Percentiles rank a stretch among this genome's conserved stretches.
Conservation (phyloP, 2,797 vertebrate genomes). For the Lacerta viridis region DNA sequence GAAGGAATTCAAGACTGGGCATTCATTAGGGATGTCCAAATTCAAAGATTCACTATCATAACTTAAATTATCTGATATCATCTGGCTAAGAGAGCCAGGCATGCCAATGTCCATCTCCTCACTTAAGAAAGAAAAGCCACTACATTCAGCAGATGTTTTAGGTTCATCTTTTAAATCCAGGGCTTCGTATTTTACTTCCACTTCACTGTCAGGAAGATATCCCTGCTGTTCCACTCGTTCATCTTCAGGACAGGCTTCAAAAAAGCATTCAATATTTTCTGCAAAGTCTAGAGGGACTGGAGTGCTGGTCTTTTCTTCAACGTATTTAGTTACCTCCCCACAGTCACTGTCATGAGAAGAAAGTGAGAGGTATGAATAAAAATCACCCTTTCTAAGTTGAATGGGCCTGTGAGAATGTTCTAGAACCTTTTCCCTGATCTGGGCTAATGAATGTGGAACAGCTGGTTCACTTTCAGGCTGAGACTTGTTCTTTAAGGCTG, state of each 20-base stretch:
- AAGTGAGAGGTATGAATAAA: constrained; percentile 97
- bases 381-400: constrained; percentile 93
- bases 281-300: constrained; percentile 79
- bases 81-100: constrained; percentile 66
- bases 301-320: constrained; percentile 87
- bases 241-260: constrained; percentile 91
- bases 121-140: constrained; percentile 64
- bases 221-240: constrained; percentile 85
- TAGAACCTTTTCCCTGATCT: constrained; percentile 94
- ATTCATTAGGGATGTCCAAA: constrained; percentile 80
- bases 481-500: constrained; percentile 89
- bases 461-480: constrained; percentile 81
- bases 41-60: constrained; percentile 73
- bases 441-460: constrained; percentile 82
- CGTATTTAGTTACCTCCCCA: constrained; percentile 90
- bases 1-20: constrained; percentile 59
- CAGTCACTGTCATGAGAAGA: constrained; percentile 99
- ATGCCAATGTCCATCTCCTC: constrained; percentile 41
- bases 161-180: constrained; percentile 26
- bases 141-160: constrained; percentile 59
- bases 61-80: constrained; percentile 71
- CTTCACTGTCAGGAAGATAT: constrained; percentile 79
- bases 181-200: constrained; percentile 64
- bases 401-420: constrained; percentile 94
- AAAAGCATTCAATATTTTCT: constrained; percentile 91